Evolutionary conservation across 2,113 vertebrate species (phyloP).

Genomic region (Geococcyx californianus): DNA sequence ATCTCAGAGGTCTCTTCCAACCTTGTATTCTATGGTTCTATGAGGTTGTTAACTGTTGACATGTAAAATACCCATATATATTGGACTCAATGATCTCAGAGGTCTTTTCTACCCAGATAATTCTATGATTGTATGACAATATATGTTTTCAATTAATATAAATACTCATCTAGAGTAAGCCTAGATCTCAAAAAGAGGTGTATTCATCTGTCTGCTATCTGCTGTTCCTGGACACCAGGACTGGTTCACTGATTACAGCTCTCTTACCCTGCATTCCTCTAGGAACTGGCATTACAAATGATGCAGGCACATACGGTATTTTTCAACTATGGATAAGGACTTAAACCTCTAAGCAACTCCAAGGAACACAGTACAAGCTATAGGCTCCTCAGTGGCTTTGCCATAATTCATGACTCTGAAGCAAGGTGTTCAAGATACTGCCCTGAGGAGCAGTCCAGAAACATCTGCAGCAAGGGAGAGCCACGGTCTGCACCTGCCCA

Average conservation of each 20-base stretch:
- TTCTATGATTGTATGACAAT: too few relatives aligned
- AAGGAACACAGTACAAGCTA: background rate
- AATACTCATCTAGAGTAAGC: background rate
- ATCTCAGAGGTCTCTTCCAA: too few relatives aligned
- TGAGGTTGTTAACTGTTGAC: background rate
- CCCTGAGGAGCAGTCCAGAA: background rate
- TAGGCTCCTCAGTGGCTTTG: background rate
- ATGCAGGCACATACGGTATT: background rate
- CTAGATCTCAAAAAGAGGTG: background rate
- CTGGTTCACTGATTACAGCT: background rate
- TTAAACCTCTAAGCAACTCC: background rate
- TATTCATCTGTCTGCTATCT: background rate
- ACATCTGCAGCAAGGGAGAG: background rate
- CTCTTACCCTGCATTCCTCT: background rate
- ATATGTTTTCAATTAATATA: background rate
- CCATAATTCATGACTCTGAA: background rate
- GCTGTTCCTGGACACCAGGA: background rate
- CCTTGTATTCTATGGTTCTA: too few relatives aligned
- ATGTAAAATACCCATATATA: background rate
- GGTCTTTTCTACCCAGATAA: too few relatives aligned
- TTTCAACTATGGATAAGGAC: background rate
- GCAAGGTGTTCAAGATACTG: background rate
- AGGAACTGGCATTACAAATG: background rate
- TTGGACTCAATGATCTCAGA: too few relatives aligned
- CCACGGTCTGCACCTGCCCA: background rate